phyloP scores from a whole-genome alignment of 1,140 invertebrate species.

The Campodea augens region DNA sequence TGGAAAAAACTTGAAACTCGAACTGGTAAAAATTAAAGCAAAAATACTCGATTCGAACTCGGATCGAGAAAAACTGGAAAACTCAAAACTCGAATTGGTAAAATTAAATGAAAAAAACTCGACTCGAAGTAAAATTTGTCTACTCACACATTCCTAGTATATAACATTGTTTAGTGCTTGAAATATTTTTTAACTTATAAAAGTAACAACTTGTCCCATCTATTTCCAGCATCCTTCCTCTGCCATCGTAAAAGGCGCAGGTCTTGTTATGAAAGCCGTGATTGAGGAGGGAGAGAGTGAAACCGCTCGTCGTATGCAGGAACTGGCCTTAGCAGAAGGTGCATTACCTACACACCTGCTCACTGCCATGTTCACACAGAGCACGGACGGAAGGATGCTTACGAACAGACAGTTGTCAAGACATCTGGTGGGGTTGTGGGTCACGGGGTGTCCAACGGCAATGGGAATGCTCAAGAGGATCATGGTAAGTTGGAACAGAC shows the following conservation, averaged over 20 bases:
- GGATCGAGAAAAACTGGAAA: too few relatives aligned
- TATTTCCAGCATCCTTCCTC: constrained; percentile 70
- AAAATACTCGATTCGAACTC: too few relatives aligned
- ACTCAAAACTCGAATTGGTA: too few relatives aligned
- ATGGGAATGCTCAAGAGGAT: constrained; percentile 73
- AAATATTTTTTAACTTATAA: too few relatives aligned
- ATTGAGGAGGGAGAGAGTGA: constrained; percentile 90
- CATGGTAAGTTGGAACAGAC: constrained; percentile 41
- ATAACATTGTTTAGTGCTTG: too few relatives aligned
- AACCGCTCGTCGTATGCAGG: constrained; percentile 85
- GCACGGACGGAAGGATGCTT: constrained; percentile 50
- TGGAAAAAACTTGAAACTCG: too few relatives aligned
- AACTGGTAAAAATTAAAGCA: too few relatives aligned
- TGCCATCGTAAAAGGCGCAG: constrained; percentile 94
- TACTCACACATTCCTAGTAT: too few relatives aligned
- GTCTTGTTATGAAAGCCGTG: constrained; percentile 87
- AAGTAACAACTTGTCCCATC: too few relatives aligned
- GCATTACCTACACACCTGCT: constrained; percentile 83
- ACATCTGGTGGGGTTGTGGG: constrained; percentile 94
- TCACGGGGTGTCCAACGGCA: constrained; percentile 81
- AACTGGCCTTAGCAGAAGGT: constrained; percentile 88
- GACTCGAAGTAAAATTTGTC: too few relatives aligned
- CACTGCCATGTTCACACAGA: constrained; percentile 70
- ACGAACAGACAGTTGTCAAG: constrained; percentile 81
- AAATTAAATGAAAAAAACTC: too few relatives aligned